phyloP scores from a whole-genome alignment of 2,797 vertebrate genomes.

The Hoplostethus atlanticus region DNA sequence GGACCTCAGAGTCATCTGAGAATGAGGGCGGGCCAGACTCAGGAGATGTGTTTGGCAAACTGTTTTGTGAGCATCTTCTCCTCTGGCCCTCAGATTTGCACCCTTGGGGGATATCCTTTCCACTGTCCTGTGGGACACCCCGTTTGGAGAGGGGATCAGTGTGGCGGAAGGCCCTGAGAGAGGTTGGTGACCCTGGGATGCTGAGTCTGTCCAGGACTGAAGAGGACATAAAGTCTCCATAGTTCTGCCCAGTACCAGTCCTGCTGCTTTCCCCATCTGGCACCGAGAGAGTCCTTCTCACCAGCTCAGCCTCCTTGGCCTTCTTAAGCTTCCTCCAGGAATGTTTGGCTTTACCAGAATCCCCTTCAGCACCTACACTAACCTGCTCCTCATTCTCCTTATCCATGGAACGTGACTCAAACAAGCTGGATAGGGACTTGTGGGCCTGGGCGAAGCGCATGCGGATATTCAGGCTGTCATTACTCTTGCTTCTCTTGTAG shows the following conservation, averaged over 20 bases:
- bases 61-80: constrained; percentile 71
- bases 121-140: constrained; percentile 60
- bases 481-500: constrained; percentile 82
- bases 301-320: constrained; percentile 79
- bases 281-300: constrained; percentile 74
- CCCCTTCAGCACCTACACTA: constrained; percentile 58
- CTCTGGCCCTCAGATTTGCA: constrained; percentile 75
- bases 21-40: constrained; percentile 53
- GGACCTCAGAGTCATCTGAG: constrained; percentile 65
- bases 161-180: constrained; percentile 51
- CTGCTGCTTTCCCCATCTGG: constrained; percentile 47
- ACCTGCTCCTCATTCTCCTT: constrained; percentile 76
- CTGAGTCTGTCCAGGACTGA: constrained; percentile 52
- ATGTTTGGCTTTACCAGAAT: constrained; percentile 78
- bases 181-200: constrained; percentile 31
- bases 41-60: constrained; percentile 60
- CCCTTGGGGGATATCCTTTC: constrained; percentile 49
- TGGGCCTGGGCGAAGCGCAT: constrained; percentile 89
- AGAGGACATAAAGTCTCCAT: constrained; percentile 43
- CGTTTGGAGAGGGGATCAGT: constrained; percentile 75
- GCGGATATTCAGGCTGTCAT: constrained; percentile 86
- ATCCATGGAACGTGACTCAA: constrained; percentile 86
- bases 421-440: constrained; percentile 90
- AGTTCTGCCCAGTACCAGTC: constrained; percentile 8
- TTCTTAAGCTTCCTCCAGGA: constrained; percentile 86